Evolutionary conservation across 2,888 invertebrate genomes (phyloP), one percentile per base, ranked within the genome.

Genomic region (Subacronicta megacephala): DNA sequence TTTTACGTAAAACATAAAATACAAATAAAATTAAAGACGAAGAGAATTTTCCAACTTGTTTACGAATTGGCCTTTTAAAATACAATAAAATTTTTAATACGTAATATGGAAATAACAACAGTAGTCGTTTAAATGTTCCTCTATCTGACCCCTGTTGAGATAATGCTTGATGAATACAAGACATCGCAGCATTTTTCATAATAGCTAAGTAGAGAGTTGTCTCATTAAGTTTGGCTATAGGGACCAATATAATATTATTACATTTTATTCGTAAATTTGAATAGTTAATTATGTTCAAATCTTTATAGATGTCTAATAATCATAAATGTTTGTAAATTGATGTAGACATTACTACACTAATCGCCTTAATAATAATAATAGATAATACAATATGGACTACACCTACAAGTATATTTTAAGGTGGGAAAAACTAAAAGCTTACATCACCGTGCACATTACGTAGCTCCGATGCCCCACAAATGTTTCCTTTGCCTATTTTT

Each of bases 401-500:
- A n/a, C n/a, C n/a, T n/a, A n/a, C n/a, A n/a, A n/a, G 26, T 54
- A 45, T 15, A 36, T 50, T 72, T 38, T 54, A 53, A 45, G 35
- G 37, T 44, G 45, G 47, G 45, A 53, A 38, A 59, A 38, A 50
- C 45, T 53, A 37, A 53, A 59, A 71, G 18, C 46, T 47, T 10
- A 46, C 41, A 60, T 41, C 52, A 60, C 15, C 13, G 10, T 43
- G 44, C 53, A 46, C 53, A 60, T 75, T 71, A 59, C 31, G 29
- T 17, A 18, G 51, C 64, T 41, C 50, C 52, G 38, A 61, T 63
- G 70, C 61, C 66, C 69, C 66, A 66, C 55, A 73, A 77, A 57
- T 66, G 63, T 75, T 75, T 67, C 64, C 57, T 68, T 71, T 50
- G 58, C 58, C 68, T 59, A 53, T 51, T 78, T 80, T 80, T 79